Evolutionary conservation across 2,113 vertebrate species (phyloP), one percentile per base, ranked within the genome.

Genomic region (Sebastes fasciatus): DNA sequence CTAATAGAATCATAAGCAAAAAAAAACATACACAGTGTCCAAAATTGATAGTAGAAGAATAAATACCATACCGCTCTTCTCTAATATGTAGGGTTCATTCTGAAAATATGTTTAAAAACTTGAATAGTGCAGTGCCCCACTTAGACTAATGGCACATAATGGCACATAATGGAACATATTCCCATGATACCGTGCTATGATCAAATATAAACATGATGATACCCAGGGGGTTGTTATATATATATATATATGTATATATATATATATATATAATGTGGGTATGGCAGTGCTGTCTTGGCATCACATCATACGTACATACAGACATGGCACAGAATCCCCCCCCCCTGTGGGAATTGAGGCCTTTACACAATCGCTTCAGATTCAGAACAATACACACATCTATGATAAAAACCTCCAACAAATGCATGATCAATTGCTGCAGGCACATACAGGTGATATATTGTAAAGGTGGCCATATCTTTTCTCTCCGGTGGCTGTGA

Each of bases 201-300:
- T 86, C 45, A 76, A 13, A 82, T 71, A 13, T 49, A 75, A 72
- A 76, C 77, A 68, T 17, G 80, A 23, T 17, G 80, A 23, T 63
- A 79, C 7, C 51, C 19, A 1, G 2, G 1, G 13, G 23, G 9
- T 70, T 74, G 51, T 69, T 79, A 66, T 82, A 58, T 75, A 51
- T 70, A 81, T 26, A 26, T 26, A 23, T n/a, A n/a, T n/a, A n/a
- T 23, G 2, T 23, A 23, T 23, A 23, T 26, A 26, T 26, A 26
- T 26, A 26, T 26, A 26, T 26, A 26, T 26, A 26, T 26, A 26
- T 26, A 26, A 2, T 34, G 26, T 34, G 26, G 26, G 26, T 34
- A 34, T 34, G 26, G 26, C 26, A 34, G 26, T 34, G 26, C 26
- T 34, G 26, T 34, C 26, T 34, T 34, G 26, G 26, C 26, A 34